Percentiles rank a stretch among this genome's conserved stretches.
phyloP scores from a whole-genome alignment of 2,888 invertebrate species.

The Galerucella pusilla region DNA sequence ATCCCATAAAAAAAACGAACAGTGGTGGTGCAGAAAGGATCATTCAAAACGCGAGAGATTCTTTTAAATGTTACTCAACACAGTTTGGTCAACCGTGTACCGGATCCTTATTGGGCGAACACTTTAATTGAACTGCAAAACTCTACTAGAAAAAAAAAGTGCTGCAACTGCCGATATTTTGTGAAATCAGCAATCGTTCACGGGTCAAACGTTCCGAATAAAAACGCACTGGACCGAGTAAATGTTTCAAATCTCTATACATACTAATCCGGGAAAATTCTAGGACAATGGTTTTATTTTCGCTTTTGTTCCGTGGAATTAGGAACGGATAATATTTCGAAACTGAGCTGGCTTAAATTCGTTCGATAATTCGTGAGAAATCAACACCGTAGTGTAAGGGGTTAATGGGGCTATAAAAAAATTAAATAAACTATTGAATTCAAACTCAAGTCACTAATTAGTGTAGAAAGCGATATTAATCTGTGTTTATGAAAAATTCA shows the following conservation, averaged over 20 bases:
- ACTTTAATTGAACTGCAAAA: conserved; percentile 21
- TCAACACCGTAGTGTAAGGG: conserved; percentile 22
- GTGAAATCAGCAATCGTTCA: conserved; percentile 47
- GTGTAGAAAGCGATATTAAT: too few species aligned
- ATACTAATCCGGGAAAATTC: conserved; percentile 60
- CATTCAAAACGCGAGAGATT: background rate
- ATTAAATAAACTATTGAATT: background rate
- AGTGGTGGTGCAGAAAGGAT: conserved; percentile 4
- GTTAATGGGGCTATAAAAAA: background rate
- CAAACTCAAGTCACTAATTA: too few species aligned
- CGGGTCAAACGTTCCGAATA: conserved; percentile 49
- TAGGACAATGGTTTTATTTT: conserved; percentile 60
- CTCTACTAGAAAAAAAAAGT: conserved; percentile 13
- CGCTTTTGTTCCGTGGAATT: conserved; percentile 55
- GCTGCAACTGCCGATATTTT: conserved; percentile 27
- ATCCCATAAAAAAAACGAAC: background rate
- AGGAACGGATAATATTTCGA: conserved; percentile 53
- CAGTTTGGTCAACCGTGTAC: background rate
- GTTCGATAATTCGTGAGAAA: conserved; percentile 55
- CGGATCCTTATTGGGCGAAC: background rate
- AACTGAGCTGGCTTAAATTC: conserved; percentile 50
- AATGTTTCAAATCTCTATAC: conserved; percentile 58
- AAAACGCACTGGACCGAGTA: conserved; percentile 53
- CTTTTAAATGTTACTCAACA: background rate
- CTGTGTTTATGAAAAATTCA: too few species aligned